Evolutionary conservation across 2,113 vertebrate genomes (phyloP), one percentile per base, ranked within the genome.

Genomic region (Tautogolabrus adspersus): DNA sequence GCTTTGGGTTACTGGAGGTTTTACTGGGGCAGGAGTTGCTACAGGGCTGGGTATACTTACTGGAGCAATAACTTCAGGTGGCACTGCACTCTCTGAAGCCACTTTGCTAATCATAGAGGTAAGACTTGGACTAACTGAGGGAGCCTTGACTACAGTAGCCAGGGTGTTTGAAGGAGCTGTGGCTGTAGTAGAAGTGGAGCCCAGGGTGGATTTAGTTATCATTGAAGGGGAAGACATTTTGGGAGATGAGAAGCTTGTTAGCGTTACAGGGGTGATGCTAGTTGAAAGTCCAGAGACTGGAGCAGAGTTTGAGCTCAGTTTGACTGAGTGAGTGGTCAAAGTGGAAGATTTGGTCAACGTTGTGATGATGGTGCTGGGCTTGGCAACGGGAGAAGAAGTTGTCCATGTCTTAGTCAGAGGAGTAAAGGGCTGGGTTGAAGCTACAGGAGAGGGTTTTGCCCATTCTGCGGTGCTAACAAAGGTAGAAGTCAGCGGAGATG

Each of bases 261-360:
- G 59, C 0, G 55, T 73, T 30, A 71, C 26, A n/a, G 69, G 81
- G 30, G 74, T 22, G 19, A 60, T 59, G 46, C 59, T 82, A 42
- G 67, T 62, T n/a, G 30, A 34, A 34, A 34, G 30, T 34, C 30
- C 30, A 34, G 67, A 37, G 60, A 69, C 22, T 12, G 74, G 30
- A 66, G 77, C 42, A 8, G 65, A 79, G 70, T 79, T 78, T 5
- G 81, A 81, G 61, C 75, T 84, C 63, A 79, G 11, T 77, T 86
- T 88, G 44, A 85, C 51, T 22, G 88, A 81, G 0, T 60, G 22
- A 57, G 83, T 80, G 4, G 77, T 84, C 46, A 86, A 68, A 75
- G 86, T 79, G 59, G 79, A 86, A 46, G 90, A 74, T 88, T 89
- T 93, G 76, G 84, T 67, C 22, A 86, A 58, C 16, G 87, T 80